Percentiles rank a stretch among this genome's conserved stretches.
Evolutionary conservation across 2,113 vertebrate genomes (phyloP).

Genomic region (Oryzias celebensis): DNA sequence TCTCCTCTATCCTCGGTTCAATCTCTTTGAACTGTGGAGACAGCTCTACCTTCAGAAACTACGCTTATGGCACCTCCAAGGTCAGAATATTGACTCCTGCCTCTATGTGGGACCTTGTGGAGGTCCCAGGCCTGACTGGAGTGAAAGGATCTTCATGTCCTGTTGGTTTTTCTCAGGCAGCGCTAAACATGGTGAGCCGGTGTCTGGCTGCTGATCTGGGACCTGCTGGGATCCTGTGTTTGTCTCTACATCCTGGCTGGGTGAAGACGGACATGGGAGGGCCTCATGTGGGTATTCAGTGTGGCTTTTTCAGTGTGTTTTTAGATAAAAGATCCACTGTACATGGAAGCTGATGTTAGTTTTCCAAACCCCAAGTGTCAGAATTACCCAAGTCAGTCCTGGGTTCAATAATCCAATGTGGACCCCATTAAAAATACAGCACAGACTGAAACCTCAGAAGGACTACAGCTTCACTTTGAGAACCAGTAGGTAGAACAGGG

Average conservation of each 20-base stretch:
- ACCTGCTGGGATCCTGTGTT: background rate
- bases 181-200: conserved; percentile 3
- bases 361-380: too few species aligned
- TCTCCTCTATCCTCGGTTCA: conserved; percentile 7
- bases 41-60: background rate
- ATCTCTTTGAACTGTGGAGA: background rate
- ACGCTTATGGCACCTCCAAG: conserved; percentile 8
- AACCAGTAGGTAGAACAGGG: too few species aligned
- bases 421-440: too few species aligned
- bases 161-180: background rate
- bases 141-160: too few species aligned
- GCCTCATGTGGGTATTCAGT: background rate
- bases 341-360: too few species aligned
- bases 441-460: too few species aligned
- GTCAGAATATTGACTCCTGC: background rate
- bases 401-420: too few species aligned
- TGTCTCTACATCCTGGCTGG: conserved; percentile 9
- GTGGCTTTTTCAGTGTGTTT: background rate
- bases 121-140: background rate
- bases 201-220: conserved; percentile 4
- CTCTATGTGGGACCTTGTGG: background rate
- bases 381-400: too few species aligned
- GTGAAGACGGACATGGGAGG: conserved; percentile 7
- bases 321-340: background rate
- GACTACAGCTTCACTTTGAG: too few species aligned